Evolutionary conservation across 2,797 vertebrate genomes (phyloP), one percentile per base, ranked within the genome.

Genomic region (Odontamblyopus lacepedii): DNA sequence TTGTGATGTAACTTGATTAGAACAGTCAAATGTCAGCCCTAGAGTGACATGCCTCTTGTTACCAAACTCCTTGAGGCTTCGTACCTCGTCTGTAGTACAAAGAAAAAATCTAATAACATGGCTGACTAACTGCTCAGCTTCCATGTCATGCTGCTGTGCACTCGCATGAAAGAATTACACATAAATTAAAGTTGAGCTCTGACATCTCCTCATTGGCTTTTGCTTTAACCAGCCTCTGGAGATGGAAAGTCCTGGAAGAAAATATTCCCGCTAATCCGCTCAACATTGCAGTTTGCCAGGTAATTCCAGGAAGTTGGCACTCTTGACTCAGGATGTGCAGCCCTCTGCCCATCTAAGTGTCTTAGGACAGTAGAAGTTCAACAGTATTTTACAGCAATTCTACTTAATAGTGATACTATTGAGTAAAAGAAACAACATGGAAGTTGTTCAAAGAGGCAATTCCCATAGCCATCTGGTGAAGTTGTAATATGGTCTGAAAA

Each of bases 21-120:
- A n/a, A n/a, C 61, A 78, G 76, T 76, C 77, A 71, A 74, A 50
- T 80, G 67, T 74, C 78, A 68, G 76, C 70, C 69, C 73, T 57
- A 26, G 70, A 82, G 38, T 85, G 85, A 78, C 86, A 83, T 64
- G 75, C 76, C 73, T 59, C 73, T 76, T 72, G 72, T 73, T 73
- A 64, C 60, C 38, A 76, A 83, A 72, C 71, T 69, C 60, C 74
- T 79, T 62, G 13, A 60, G 57, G 57, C 57, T 60, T 72, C 65
- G 53, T 23, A 69, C 71, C 75, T 75, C 83, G 66, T 79, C 71
- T 70, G 16, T 16, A 23, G 73, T 53, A 63, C 16, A 63, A 69
- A 67, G 62, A 62, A 83, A 67, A 90, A 91, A 87, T 90, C 85
- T 88, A 93, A 94, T 94, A 92, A 90, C 91, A 92, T 89, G 91